A percentile compares a stretch with the other conserved stretches of the same genome.
These are phyloP conservation scores for Drosophila limbata DNA, from an alignment of 2,888 invertebrate genomes.

Conservation along the genomic window DNA sequence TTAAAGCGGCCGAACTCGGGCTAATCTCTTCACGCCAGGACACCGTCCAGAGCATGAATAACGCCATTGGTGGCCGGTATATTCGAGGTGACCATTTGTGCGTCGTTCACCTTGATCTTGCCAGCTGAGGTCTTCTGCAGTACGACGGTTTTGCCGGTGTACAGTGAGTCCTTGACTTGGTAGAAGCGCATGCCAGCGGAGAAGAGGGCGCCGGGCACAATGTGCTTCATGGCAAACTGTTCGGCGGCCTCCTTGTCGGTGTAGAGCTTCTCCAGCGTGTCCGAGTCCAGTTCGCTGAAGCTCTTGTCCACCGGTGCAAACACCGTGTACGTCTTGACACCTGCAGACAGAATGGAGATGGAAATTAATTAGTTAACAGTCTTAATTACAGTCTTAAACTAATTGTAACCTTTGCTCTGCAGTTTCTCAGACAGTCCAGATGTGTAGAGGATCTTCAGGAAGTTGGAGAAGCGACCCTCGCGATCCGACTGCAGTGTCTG, in stretches of 20 bases:
- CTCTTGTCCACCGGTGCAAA: conserved; percentile 94
- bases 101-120: conserved; percentile 93
- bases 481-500: conserved; percentile 94
- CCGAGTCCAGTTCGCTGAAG: conserved; percentile 89
- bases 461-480: conserved; percentile 92
- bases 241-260: conserved; percentile 89
- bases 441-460: conserved; percentile 91
- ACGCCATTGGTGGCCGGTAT: conserved; percentile 95
- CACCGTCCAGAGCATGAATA: conserved; percentile 92
- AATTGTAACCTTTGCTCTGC: conserved; percentile 83
- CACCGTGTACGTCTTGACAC: conserved; percentile 93
- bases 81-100: conserved; percentile 92
- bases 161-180: conserved; percentile 92
- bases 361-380: not conserved
- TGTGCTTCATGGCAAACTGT: conserved; percentile 91
- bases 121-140: conserved; percentile 91
- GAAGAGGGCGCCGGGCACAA: conserved; percentile 92
- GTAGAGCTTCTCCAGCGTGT: conserved; percentile 88
- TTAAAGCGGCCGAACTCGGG: conserved; percentile 13
- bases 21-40: conserved; percentile 86
- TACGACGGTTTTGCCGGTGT: conserved; percentile 91
- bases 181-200: conserved; percentile 95
- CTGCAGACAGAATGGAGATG: conserved; percentile 84
- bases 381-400: not conserved
- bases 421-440: conserved; percentile 91